These are phyloP conservation scores for Drosophila willistoni DNA, from an alignment of 1,140 invertebrate species.

Conservation along the genomic window DNA sequence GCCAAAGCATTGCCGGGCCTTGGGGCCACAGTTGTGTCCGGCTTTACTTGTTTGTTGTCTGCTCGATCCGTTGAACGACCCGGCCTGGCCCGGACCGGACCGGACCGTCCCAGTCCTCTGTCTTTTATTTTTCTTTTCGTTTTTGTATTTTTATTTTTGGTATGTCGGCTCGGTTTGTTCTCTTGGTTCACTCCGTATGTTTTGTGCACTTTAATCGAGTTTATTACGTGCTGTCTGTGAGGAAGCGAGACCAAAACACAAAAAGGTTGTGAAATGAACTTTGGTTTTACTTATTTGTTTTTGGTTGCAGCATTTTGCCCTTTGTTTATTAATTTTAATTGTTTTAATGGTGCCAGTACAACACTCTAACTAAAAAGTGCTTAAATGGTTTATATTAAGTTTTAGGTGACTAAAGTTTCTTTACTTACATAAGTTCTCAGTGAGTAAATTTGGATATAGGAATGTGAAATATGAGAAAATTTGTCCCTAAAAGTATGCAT, in stretches of 20 bases:
- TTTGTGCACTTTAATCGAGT: conserved; percentile 75
- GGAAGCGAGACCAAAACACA: no score
- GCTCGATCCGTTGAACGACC: conserved; percentile 17
- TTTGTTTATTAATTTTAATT: conserved; percentile 22
- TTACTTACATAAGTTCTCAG: no score
- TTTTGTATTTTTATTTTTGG: conserved; percentile 12
- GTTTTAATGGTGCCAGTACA: conserved; percentile 7
- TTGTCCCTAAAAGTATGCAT: no score
- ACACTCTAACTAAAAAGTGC: conserved; percentile 6
- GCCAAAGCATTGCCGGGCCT: conserved; percentile 9
- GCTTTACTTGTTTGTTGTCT: conserved; percentile 22
- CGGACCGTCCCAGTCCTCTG: not conserved
- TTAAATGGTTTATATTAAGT: conserved; percentile 1
- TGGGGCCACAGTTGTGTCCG: conserved; percentile 22
- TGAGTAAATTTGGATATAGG: no score
- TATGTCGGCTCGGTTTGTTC: conserved; percentile 46
- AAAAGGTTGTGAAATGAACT: conserved; percentile 9
- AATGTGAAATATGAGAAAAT: no score
- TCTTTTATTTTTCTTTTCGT: not conserved
- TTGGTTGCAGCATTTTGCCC: conserved; percentile 1
- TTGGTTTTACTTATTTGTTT: conserved; percentile 1
- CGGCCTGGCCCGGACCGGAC: no score
- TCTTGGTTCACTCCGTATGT: conserved; percentile 62
- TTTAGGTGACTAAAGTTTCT: not conserved
- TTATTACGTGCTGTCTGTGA: conserved; percentile 63